Percentiles rank a stretch among this genome's conserved stretches.
Conservation (phyloP, 2,113 vertebrate genomes). For the Heptranchias perlo region DNA sequence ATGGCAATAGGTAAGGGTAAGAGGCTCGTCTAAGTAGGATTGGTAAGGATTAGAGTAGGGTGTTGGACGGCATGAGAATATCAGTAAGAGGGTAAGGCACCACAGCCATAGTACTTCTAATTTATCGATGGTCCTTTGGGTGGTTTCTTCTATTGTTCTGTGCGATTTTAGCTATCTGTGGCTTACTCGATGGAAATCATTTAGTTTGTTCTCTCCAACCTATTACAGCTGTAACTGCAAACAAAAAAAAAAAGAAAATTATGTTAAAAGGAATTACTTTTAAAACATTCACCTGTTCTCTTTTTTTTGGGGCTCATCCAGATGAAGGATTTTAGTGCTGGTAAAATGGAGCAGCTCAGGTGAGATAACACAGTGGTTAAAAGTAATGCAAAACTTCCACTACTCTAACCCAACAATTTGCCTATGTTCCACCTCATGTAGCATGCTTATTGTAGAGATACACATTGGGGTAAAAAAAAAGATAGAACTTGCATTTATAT, state of each 20-base stretch:
- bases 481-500: background rate
- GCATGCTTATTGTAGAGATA: background rate
- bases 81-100: background rate
- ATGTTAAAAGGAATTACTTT: background rate
- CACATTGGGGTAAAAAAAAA: background rate
- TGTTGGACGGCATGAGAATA: background rate
- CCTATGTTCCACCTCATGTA: background rate
- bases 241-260: background rate
- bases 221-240: slow-evolving; percentile 29
- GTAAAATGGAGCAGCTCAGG: no score
- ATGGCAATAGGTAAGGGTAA: background rate
- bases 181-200: background rate
- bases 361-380: background rate
- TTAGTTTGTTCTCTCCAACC: slow-evolving; percentile 29
- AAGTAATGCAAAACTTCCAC: background rate
- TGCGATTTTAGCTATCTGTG: background rate
- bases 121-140: background rate
- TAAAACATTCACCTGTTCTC: background rate
- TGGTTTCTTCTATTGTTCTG: background rate
- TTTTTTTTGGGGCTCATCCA: background rate
- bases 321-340: background rate
- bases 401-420: background rate
- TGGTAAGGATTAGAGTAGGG: background rate
- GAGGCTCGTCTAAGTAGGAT: background rate
- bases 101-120: background rate